Base-by-base conservation (phyloP, 2,797 vertebrate genomes). In the Enteromius treurensis region DNA sequence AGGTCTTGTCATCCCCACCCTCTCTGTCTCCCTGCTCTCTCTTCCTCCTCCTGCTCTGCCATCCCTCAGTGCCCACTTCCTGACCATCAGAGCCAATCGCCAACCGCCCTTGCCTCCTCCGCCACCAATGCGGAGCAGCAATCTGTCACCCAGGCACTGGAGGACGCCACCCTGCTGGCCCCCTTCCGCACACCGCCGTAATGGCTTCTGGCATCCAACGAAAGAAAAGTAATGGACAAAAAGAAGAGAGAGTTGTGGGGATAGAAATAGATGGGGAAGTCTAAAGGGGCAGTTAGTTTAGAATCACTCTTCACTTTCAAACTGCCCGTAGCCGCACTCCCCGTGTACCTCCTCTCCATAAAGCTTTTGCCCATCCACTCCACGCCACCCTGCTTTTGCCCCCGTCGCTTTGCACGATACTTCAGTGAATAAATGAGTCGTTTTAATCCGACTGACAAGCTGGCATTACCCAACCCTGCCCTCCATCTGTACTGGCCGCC, bases 391-490 rank as follows among this genome's bases (percentile, higher is more conserved):
- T 90, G 89, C 94, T 94, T 95, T 96, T 96, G 95, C 96, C 96
- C 96, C 93, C 95, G 96, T 97, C 96, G 95, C 97, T 98, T 98
- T 96, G 96, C 95, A 94, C 95, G 95, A 95, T 97, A 97, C 97
- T 98, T 96, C 96, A 97, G 96, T 95, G 97, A 99, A 99, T 99
- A 98, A 99, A 99, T 99, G 98, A 99, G 97, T 99, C 98, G 98
- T 99, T 99, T 98, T 99, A 99, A 99, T 99, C 98, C 97, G 96
- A 97, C 97, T 99, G 98, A 99, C 98, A 99, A 97, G 96, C 96
- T 98, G 98, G 98, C 98, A 97, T 96, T 95, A 96, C 96, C 96
- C 96, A 94, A 95, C 94, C 95, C 96, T 97, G 96, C 96, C 96
- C 97, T 97, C 98, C 98, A 99, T 99, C 98, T 99, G 98, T 96